These are phyloP conservation scores for Streptopelia turtur DNA, from an alignment of 2,797 vertebrate genomes.

Conservation along the genomic window DNA sequence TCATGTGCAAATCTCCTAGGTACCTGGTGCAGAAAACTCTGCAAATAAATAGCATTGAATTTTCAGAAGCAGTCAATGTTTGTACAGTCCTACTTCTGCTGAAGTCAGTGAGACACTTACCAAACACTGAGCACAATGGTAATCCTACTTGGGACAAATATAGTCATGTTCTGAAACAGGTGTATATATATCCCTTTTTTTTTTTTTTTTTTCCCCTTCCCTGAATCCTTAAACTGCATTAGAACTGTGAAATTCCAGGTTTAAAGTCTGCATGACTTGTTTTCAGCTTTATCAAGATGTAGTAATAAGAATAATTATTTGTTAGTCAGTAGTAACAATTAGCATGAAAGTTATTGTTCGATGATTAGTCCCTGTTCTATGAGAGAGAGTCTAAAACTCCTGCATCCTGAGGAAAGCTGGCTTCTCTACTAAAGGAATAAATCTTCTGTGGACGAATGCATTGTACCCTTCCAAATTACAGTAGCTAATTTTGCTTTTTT, in stretches of 20 bases:
- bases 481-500: neutral
- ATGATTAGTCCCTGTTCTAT: neutral
- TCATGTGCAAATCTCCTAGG: neutral
- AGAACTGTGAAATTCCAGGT: conserved; percentile 8
- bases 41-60: neutral
- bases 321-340: neutral
- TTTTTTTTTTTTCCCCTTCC: neutral
- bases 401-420: neutral
- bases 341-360: neutral
- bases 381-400: neutral
- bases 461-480: neutral
- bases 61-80: neutral
- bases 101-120: neutral
- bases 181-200: neutral
- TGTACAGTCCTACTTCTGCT: neutral
- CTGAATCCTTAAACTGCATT: neutral
- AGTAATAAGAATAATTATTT: neutral
- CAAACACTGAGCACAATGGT: neutral
- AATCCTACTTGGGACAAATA: neutral
- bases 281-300: conserved; percentile 4
- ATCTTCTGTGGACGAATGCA: neutral
- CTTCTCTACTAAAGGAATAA: neutral
- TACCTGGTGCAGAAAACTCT: neutral
- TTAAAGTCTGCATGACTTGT: neutral
- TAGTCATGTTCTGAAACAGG: neutral